phyloP scores from a whole-genome alignment of 2,888 invertebrate species.

The Eilema depressum region DNA sequence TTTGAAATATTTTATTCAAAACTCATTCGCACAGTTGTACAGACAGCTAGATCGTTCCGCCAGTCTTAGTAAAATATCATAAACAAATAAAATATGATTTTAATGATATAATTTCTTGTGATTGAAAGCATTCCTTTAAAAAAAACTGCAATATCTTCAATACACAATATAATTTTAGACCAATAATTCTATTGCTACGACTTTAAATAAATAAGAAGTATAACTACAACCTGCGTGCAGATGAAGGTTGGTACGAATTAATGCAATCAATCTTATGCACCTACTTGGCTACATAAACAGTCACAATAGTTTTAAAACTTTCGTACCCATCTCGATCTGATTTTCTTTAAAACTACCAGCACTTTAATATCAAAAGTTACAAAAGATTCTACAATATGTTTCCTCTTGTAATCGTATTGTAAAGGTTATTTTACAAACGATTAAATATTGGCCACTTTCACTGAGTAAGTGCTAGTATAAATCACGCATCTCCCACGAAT shows the following conservation, averaged over 20 bases:
- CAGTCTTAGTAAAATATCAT: slow-evolving; percentile 73
- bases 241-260: slow-evolving; percentile 83
- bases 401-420: slow-evolving; percentile 73
- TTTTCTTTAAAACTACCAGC: slow-evolving; percentile 75
- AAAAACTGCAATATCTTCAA: slow-evolving; percentile 60
- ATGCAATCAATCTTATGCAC: slow-evolving; percentile 71
- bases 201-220: slow-evolving; percentile 85
- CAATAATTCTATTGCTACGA: slow-evolving; percentile 76
- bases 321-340: slow-evolving; percentile 82
- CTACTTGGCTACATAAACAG: slow-evolving; percentile 61
- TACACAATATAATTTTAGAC: slow-evolving; percentile 68
- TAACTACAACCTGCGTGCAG: slow-evolving; percentile 84
- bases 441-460: slow-evolving; percentile 75
- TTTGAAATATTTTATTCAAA: slow-evolving; percentile 84
- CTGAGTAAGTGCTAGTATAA: slow-evolving; percentile 79
- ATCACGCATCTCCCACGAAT: slow-evolving; percentile 68
- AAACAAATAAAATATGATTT: slow-evolving; percentile 68
- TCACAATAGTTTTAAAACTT: slow-evolving; percentile 77
- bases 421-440: slow-evolving; percentile 79
- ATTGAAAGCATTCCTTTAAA: slow-evolving; percentile 58
- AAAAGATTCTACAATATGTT: slow-evolving; percentile 82
- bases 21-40: slow-evolving; percentile 80
- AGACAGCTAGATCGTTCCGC: slow-evolving; percentile 73
- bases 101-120: slow-evolving; percentile 60
- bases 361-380: slow-evolving; percentile 86